phyloP scores from a whole-genome alignment of 2,797 vertebrate genomes.

The Chelon labrosus region DNA sequence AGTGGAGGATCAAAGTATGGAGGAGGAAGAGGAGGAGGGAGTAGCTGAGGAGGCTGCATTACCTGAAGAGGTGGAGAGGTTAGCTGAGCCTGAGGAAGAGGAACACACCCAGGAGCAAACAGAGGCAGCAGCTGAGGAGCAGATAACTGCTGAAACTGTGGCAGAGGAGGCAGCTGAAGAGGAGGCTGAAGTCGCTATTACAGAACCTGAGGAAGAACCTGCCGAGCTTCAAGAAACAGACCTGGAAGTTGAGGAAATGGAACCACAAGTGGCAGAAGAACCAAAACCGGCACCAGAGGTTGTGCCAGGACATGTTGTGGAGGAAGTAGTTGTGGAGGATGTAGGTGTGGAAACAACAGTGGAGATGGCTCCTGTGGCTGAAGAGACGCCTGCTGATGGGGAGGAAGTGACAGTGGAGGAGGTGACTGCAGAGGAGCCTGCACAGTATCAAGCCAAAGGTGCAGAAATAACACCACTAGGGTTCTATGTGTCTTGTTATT shows the following conservation, averaged over 20 bases:
- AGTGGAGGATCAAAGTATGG: constrained; percentile 29
- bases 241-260: constrained; percentile 15
- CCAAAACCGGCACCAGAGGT: constrained; percentile 10
- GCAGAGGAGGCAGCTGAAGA: constrained; percentile 10
- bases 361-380: not conserved
- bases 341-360: constrained; percentile 33
- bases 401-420: constrained; percentile 48
- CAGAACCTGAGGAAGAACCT: constrained; percentile 35
- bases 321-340: constrained; percentile 20
- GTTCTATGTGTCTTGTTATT: not conserved
- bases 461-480: constrained; percentile 12
- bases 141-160: not conserved
- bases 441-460: constrained; percentile 56
- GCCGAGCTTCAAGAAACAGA: constrained; percentile 10
- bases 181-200: not conserved
- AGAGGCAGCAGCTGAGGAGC: constrained; percentile 28
- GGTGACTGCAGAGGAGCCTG: constrained; percentile 30
- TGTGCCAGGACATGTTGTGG: constrained; percentile 21
- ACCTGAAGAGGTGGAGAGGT: constrained; percentile 32
- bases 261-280: constrained; percentile 2
- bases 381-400: constrained; percentile 10
- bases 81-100: constrained; percentile 36
- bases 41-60: constrained; percentile 20
- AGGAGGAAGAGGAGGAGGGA: constrained; percentile 25
- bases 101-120: constrained; percentile 6